phyloP scores from a whole-genome alignment of 2,113 vertebrate species.

The Australoheros scitulus region DNA sequence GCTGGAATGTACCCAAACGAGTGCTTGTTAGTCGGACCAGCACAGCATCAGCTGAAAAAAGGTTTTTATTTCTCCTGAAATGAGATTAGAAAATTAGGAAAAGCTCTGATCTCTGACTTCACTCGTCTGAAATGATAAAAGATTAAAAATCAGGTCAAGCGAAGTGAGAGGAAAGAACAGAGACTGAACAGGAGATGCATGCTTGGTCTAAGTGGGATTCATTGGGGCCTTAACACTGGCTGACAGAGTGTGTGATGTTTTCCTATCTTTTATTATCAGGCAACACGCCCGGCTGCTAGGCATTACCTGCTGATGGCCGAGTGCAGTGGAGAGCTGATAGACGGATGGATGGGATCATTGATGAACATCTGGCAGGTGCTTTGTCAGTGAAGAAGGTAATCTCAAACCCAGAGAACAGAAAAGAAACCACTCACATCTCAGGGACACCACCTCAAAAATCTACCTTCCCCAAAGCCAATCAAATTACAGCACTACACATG shows the following conservation, averaged over 20 bases:
- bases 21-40: slow-evolving; percentile 61
- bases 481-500: slow-evolving; percentile 55
- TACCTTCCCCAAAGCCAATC: slow-evolving; percentile 40
- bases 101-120: slow-evolving; percentile 48
- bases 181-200: slow-evolving; percentile 67
- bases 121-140: slow-evolving; percentile 37
- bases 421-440: slow-evolving; percentile 79
- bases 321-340: slow-evolving; percentile 79
- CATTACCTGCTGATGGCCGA: slow-evolving; percentile 83
- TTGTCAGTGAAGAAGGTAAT: slow-evolving; percentile 85
- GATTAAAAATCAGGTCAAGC: slow-evolving; percentile 46
- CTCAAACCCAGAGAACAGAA: slow-evolving; percentile 71
- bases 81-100: slow-evolving; percentile 48
- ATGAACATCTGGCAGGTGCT: slow-evolving; percentile 85
- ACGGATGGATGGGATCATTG: slow-evolving; percentile 83
- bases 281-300: slow-evolving; percentile 65
- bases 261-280: slow-evolving; percentile 84
- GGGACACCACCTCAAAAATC: slow-evolving; percentile 63
- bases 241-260: slow-evolving; percentile 82
- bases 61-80: slow-evolving; percentile 26
- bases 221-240: slow-evolving; percentile 75
- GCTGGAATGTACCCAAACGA: slow-evolving; percentile 62
- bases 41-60: slow-evolving; percentile 7
- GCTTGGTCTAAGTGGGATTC: slow-evolving; percentile 75
- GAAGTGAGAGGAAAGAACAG: neutral